These are phyloP conservation scores for Drosophila pachea DNA, from an alignment of 1,140 invertebrate genomes.

Conservation along the genomic window DNA sequence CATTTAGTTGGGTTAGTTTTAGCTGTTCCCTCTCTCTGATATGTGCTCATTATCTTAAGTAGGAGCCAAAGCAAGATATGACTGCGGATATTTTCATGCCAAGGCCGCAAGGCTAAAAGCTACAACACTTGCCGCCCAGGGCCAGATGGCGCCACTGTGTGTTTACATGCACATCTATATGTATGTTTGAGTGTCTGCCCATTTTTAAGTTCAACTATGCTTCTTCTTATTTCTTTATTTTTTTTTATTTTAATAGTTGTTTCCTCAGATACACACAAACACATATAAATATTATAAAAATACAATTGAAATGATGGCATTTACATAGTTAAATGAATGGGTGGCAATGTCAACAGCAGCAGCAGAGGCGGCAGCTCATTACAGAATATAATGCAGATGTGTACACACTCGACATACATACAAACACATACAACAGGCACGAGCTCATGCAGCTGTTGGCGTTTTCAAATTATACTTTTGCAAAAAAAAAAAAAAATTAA, in stretches of 20 bases:
- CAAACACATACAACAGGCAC: constrained; percentile 8
- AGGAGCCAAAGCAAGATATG: constrained; percentile 16
- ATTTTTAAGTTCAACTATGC: constrained; percentile 39
- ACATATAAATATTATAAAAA: constrained; percentile 35
- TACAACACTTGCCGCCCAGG: constrained; percentile 25
- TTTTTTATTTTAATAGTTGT: constrained; percentile 12
- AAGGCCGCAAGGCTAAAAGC: constrained; percentile 26
- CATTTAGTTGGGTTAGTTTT: constrained; percentile 6
- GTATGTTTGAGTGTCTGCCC: constrained; percentile 13
- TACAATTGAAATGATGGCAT: constrained; percentile 44
- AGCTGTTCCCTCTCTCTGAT: not conserved
- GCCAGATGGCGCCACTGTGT: constrained; percentile 41
- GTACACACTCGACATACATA: constrained; percentile 20
- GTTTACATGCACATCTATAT: not conserved
- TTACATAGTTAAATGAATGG: constrained; percentile 44
- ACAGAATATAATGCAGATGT: constrained; percentile 44
- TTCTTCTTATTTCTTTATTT: constrained; percentile 18
- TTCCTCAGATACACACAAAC: not conserved
- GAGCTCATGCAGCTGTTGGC: constrained; percentile 28
- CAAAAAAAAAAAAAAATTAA: constrained; percentile 1
- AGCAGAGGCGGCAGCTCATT: constrained; percentile 33
- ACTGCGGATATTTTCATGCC: constrained; percentile 35
- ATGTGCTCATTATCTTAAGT: constrained; percentile 39
- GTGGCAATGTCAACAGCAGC: constrained; percentile 43
- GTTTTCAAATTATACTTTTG: constrained; percentile 18